Percentiles rank a stretch among this genome's conserved stretches.
Conservation (phyloP, 2,113 vertebrate species). For the Sminthopsis crassicaudata region DNA sequence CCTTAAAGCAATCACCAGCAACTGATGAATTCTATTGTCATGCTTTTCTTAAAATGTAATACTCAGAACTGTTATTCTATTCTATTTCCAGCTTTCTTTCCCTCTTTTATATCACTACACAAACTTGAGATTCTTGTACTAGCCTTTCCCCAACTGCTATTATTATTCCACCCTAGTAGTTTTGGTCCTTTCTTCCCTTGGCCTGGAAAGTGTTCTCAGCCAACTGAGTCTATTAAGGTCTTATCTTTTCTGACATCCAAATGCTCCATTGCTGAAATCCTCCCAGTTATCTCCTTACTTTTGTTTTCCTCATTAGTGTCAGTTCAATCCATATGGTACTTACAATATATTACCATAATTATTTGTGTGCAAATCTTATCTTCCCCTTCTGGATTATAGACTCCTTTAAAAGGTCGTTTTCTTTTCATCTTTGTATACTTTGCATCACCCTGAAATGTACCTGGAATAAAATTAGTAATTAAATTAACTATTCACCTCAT, state of each 20-base stretch:
- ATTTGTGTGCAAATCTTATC: not conserved
- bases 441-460: not conserved
- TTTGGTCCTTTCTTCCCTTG: no score
- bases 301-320: not conserved
- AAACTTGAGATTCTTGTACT: no score
- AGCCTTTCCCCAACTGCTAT: no score
- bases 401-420: not conserved
- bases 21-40: no score
- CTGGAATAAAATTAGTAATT: not conserved
- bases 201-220: no score
- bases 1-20: no score
- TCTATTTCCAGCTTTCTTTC: no score
- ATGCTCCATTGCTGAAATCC: not conserved
- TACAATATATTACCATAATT: not conserved
- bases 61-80: no score
- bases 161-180: no score
- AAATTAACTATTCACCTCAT: not conserved
- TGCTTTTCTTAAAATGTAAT: no score
- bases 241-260: not conserved
- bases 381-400: not conserved
- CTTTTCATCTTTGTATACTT: not conserved
- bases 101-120: no score
- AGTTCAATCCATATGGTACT: not conserved
- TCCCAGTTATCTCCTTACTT: not conserved
- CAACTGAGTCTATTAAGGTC: not conserved